These are phyloP conservation scores for Sinocyclocheilus maitianheensis DNA, from an alignment of 2,113 vertebrate genomes.

Conservation along the genomic window DNA sequence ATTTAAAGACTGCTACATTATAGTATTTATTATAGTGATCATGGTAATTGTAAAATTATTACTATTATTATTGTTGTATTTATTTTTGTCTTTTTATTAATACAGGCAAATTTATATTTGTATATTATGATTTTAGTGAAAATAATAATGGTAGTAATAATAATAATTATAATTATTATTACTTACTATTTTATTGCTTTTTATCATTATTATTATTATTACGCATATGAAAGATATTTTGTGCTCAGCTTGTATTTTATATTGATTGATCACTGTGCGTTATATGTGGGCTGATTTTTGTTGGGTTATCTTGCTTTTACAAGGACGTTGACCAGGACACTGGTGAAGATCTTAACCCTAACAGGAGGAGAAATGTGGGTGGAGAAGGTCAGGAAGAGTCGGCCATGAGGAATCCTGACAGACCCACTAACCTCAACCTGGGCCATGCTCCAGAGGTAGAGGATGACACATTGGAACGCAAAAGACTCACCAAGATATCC, in stretches of 20 bases:
- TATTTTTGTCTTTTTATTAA: too few relatives aligned
- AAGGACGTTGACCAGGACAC: conserved; percentile 98
- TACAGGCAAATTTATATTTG: too few relatives aligned
- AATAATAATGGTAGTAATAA: too few relatives aligned
- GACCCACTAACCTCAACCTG: conserved; percentile 89
- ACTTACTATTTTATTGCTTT: too few relatives aligned
- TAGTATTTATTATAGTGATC: background rate
- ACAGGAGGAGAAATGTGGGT: conserved; percentile 86
- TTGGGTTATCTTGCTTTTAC: conserved; percentile 13
- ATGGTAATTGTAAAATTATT: background rate
- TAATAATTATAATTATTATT: too few relatives aligned
- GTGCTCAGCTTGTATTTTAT: background rate
- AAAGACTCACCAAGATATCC: conserved; percentile 95
- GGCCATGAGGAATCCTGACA: conserved; percentile 92
- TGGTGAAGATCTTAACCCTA: conserved; percentile 94
- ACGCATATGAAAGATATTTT: background rate
- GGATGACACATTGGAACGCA: conserved; percentile 92
- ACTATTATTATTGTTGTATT: background rate
- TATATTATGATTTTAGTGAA: too few relatives aligned
- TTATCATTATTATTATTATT: too few relatives aligned
- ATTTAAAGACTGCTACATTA: background rate
- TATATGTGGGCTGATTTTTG: background rate
- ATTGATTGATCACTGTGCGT: background rate
- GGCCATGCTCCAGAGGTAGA: conserved; percentile 91
- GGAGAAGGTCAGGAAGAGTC: conserved; percentile 86